phyloP scores from a whole-genome alignment of 64 coral and sea anemone genomes.

The Montipora foliosa region DNA sequence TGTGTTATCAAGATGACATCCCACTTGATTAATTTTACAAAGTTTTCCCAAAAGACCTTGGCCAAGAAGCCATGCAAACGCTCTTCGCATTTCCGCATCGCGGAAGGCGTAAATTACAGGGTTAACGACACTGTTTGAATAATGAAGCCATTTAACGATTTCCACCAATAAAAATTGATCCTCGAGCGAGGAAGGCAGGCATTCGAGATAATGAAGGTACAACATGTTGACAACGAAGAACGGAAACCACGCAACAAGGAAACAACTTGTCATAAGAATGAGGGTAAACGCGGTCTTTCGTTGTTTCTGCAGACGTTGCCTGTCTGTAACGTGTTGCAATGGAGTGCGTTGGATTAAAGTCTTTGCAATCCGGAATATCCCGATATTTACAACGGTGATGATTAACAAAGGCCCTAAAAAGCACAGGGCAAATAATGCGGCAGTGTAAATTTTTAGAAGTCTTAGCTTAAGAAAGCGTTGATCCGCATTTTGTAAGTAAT shows the following conservation, averaged over 20 bases:
- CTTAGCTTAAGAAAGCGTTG: conserved; percentile 11
- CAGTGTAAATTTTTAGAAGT: conserved; percentile 32
- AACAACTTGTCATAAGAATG: conserved; percentile 66
- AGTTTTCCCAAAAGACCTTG: neutral
- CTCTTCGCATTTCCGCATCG: conserved; percentile 81
- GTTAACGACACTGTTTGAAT: conserved; percentile 84
- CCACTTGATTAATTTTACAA: neutral
- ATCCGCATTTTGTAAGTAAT: neutral
- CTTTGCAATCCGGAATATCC: conserved; percentile 71
- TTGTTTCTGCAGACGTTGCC: conserved; percentile 53
- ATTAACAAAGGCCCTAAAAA: conserved; percentile 57
- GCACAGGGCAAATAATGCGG: conserved; percentile 63
- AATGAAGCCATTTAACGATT: conserved; percentile 83
- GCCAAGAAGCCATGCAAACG: conserved; percentile 59
- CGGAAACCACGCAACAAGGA: conserved; percentile 85
- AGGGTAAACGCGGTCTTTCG: conserved; percentile 78
- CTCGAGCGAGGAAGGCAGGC: conserved; percentile 33
- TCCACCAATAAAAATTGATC: conserved; percentile 42
- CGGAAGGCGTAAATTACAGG: conserved; percentile 83
- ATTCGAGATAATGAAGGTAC: conserved; percentile 38
- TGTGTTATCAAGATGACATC: neutral
- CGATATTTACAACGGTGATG: conserved; percentile 71
- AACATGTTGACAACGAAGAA: conserved; percentile 82
- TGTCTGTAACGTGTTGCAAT: neutral
- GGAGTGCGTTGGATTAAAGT: conserved; percentile 45